Percentiles rank a stretch among this genome's conserved stretches.
Conservation (phyloP, 1,140 invertebrate genomes). For the Cepaea nemoralis region DNA sequence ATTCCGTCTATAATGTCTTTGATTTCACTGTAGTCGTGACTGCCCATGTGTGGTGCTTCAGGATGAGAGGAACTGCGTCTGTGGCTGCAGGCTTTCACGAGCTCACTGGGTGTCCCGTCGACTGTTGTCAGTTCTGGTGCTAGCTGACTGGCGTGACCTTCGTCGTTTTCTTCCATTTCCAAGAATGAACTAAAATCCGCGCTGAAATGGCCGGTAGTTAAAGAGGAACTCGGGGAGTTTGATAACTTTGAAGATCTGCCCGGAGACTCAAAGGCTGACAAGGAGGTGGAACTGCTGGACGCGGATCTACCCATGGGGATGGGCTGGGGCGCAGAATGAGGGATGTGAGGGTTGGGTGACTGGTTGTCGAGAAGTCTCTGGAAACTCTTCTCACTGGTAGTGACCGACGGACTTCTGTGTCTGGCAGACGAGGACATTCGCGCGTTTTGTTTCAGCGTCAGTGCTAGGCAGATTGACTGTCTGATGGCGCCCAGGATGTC, state of each 20-base stretch:
- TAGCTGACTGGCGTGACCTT: neutral
- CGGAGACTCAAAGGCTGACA: neutral
- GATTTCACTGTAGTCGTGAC: neutral
- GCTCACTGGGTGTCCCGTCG: neutral
- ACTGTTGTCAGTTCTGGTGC: neutral
- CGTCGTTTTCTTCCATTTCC: neutral
- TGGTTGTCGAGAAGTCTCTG: constrained; percentile 20
- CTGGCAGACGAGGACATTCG: neutral
- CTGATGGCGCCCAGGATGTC: constrained; percentile 29
- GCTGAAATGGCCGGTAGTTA: neutral
- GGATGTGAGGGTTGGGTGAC: neutral
- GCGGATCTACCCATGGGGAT: neutral
- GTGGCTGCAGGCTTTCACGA: neutral
- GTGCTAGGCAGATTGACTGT: constrained; percentile 30
- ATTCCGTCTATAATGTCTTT: neutral
- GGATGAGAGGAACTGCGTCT: neutral
- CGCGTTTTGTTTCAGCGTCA: constrained; percentile 22
- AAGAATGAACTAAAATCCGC: neutral
- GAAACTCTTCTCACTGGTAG: constrained; percentile 25
- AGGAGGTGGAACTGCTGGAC: constrained; percentile 10
- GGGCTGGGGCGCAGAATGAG: neutral
- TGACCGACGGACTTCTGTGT: neutral
- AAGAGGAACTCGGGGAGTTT: neutral
- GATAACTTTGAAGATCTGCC: neutral
- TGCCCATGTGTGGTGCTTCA: neutral